Evolutionary conservation across 1,140 invertebrate species (phyloP).

Genomic region (Drosophila quadrilineata): DNA sequence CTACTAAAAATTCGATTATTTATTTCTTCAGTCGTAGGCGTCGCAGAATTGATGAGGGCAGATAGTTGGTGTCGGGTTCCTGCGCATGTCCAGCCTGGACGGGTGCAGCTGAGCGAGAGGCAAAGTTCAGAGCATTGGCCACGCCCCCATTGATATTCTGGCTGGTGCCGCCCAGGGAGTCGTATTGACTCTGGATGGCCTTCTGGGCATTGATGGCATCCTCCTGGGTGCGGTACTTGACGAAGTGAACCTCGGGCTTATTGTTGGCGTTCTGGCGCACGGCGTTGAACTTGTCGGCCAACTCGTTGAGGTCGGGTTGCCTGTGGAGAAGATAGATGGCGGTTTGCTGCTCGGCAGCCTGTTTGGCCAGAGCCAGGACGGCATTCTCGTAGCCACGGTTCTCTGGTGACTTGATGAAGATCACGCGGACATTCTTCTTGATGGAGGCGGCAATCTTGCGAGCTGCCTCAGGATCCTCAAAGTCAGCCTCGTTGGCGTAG

Average conservation of each 20-base stretch:
- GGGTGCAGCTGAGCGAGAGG: conserved; percentile 52
- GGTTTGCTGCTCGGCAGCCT: conserved; percentile 63
- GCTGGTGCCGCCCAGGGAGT: conserved; percentile 59
- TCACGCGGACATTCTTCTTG: conserved; percentile 62
- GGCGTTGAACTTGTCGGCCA: conserved; percentile 70
- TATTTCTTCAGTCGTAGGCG: conserved; percentile 47
- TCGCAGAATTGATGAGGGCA: conserved; percentile 65
- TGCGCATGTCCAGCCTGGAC: conserved; percentile 9
- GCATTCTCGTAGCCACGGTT: conserved; percentile 66
- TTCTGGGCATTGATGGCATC: conserved; percentile 68
- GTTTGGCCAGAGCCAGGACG: conserved; percentile 59
- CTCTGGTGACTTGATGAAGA: conserved; percentile 66
- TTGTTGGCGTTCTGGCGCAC: conserved; percentile 50
- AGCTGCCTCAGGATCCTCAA: conserved; percentile 52
- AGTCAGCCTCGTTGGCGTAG: conserved; percentile 60
- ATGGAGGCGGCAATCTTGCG: conserved; percentile 40
- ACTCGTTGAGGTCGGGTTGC: conserved; percentile 57
- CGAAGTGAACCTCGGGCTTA: conserved; percentile 73
- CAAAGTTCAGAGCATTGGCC: conserved; percentile 73
- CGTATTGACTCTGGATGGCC: conserved; percentile 67
- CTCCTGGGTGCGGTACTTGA: conserved; percentile 72
- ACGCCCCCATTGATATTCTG: conserved; percentile 68
- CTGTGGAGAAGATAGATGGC: conserved; percentile 72
- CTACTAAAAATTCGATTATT: conserved; percentile 17
- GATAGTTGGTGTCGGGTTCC: conserved; percentile 52